Percentiles rank a stretch among this genome's conserved stretches.
phyloP scores from a whole-genome alignment of 1,140 invertebrate species.

The Cydia strobilella region DNA sequence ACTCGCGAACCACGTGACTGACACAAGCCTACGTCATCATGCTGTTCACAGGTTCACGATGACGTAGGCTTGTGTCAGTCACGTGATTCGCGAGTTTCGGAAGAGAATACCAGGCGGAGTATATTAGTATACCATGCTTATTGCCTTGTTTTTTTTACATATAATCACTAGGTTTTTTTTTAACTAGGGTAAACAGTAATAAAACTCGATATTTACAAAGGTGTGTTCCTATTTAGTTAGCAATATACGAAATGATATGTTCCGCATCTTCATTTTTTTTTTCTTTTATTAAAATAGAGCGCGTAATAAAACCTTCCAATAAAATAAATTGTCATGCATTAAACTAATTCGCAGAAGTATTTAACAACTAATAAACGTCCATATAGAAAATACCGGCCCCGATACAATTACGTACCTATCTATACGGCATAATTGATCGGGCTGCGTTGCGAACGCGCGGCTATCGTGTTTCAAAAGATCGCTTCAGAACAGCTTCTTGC shows the following conservation, averaged over 20 bases:
- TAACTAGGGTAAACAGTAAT: too few relatives aligned
- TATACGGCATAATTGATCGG: conserved; percentile 27
- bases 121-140: too few relatives aligned
- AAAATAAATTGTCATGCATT: not conserved
- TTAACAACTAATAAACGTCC: not conserved
- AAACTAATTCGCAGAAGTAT: not conserved
- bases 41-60: too few relatives aligned
- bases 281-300: too few relatives aligned
- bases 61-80: too few relatives aligned
- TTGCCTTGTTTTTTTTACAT: not conserved
- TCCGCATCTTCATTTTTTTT: too few relatives aligned
- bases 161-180: too few relatives aligned
- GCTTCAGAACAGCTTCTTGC: not conserved
- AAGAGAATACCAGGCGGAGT: too few relatives aligned
- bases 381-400: conserved; percentile 5
- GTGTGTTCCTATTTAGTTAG: not conserved
- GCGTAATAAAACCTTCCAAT: not conserved
- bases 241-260: not conserved
- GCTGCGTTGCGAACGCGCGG: not conserved
- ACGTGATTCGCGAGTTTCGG: too few relatives aligned
- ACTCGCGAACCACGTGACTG: too few relatives aligned
- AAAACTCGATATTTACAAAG: not conserved
- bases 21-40: too few relatives aligned
- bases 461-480: conserved; percentile 7
- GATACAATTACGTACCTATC: conserved; percentile 4